phyloP scores from a whole-genome alignment of 1,140 invertebrate species.

The Rhopalosiphum padi region DNA sequence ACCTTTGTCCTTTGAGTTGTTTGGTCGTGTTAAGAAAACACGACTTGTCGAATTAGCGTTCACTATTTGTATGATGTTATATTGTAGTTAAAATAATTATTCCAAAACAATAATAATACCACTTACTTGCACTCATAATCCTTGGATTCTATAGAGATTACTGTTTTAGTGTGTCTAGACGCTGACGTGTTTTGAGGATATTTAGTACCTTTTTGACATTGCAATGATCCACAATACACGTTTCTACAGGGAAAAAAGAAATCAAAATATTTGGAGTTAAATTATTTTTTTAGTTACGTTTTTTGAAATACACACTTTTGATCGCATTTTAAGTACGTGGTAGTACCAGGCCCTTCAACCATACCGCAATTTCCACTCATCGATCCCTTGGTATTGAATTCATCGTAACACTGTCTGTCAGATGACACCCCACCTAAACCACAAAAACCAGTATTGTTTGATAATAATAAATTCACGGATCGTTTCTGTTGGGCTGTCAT shows the following conservation, averaged over 20 bases:
- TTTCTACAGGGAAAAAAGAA: slow-evolving; percentile 70
- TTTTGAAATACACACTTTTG: slow-evolving; percentile 74
- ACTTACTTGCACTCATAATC: slow-evolving; percentile 94
- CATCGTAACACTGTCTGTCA: slow-evolving; percentile 86
- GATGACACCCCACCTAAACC: slow-evolving; percentile 73
- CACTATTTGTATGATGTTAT: background rate
- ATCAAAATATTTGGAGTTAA: background rate
- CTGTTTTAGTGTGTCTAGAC: slow-evolving; percentile 82
- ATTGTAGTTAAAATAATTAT: background rate
- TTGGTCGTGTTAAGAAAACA: background rate
- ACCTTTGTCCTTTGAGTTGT: background rate
- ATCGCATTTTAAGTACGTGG: slow-evolving; percentile 85
- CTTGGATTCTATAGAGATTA: slow-evolving; percentile 82
- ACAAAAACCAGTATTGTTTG: background rate
- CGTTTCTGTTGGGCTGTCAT: background rate
- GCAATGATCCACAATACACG: slow-evolving; percentile 86
- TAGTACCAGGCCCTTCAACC: slow-evolving; percentile 72
- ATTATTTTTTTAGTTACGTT: background rate
- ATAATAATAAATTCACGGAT: background rate
- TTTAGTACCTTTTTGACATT: slow-evolving; percentile 84
- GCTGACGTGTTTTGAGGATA: slow-evolving; percentile 76
- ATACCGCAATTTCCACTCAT: slow-evolving; percentile 92
- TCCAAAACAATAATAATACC: background rate
- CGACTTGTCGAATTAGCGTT: background rate
- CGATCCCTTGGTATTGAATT: slow-evolving; percentile 93